Conservation (phyloP, 2,888 invertebrate genomes). For the Lypha dubia region DNA sequence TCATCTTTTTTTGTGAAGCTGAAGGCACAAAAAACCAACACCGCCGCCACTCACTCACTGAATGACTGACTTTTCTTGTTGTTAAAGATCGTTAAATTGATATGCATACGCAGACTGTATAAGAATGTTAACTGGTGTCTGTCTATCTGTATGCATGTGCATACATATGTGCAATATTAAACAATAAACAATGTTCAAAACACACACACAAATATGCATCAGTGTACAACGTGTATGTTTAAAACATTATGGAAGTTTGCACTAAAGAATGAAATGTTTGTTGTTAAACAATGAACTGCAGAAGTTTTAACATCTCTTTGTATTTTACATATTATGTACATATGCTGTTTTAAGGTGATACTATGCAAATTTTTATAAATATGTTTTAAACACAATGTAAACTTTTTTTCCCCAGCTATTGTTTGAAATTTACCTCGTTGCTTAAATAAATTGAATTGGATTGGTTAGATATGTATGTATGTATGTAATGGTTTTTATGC, state of each 20-base stretch:
- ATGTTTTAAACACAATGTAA: conserved; percentile 51
- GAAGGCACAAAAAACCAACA: conserved; percentile 62
- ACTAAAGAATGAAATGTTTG: conserved; percentile 47
- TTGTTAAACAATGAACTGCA: conserved; percentile 71
- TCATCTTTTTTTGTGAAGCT: conserved; percentile 57
- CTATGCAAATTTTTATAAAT: conserved; percentile 70
- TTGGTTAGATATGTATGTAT: conserved; percentile 52
- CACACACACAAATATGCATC: background rate
- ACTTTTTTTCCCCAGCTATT: background rate
- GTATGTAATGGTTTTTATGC: too few relatives aligned
- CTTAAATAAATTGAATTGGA: conserved; percentile 32
- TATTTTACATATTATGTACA: background rate
- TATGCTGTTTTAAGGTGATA: conserved; percentile 42
- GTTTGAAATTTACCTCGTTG: conserved; percentile 9
- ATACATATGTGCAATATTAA: conserved; percentile 3
- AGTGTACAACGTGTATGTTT: background rate
- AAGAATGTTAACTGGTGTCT: conserved; percentile 58
- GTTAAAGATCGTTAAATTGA: conserved; percentile 72
- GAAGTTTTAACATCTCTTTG: conserved; percentile 67
- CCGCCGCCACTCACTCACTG: conserved; percentile 71
- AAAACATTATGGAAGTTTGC: background rate
- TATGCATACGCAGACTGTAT: conserved; percentile 70
- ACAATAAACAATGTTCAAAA: conserved; percentile 15
- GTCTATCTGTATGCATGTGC: background rate
- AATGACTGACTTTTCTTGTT: conserved; percentile 65